These are phyloP conservation scores for Neelides sp. DNA, from an alignment of 1,140 invertebrate species.

Conservation along the genomic window DNA sequence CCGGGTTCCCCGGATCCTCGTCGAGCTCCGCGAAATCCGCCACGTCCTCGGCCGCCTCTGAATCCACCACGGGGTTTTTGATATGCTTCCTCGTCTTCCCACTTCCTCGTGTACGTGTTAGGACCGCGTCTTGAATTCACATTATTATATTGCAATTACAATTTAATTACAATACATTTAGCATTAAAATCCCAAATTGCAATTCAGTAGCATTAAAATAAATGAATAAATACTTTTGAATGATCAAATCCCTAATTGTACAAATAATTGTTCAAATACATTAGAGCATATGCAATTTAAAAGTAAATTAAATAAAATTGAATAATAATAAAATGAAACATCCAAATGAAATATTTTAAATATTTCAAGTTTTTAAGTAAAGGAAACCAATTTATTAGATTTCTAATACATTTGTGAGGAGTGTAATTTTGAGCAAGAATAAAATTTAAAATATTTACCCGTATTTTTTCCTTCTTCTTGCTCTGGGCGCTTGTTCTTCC, in stretches of 20 bases:
- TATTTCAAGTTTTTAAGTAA: background rate
- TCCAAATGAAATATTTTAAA: background rate
- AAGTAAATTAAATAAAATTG: background rate
- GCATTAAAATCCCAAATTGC: background rate
- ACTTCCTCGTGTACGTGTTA: conserved; percentile 78
- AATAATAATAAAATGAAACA: background rate
- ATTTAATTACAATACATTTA: background rate
- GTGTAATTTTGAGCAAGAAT: too few relatives aligned
- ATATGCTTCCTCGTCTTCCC: conserved; percentile 83
- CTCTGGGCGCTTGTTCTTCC: conserved; percentile 77
- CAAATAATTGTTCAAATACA: background rate
- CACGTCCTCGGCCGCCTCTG: conserved; percentile 12
- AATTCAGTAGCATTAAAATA: background rate
- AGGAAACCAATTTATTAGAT: too few relatives aligned
- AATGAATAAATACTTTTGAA: background rate
- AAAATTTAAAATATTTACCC: conserved; percentile 53
- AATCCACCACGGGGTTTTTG: conserved; percentile 27
- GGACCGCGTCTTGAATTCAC: conserved; percentile 62
- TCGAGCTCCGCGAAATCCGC: conserved; percentile 5
- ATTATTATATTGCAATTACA: background rate
- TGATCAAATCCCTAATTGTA: too few relatives aligned
- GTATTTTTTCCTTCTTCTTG: conserved; percentile 66
- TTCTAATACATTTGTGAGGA: too few relatives aligned
- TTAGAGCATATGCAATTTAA: background rate
- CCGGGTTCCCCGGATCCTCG: background rate